Evolutionary conservation across 2,888 invertebrate species (phyloP), one percentile per base, ranked within the genome.

Genomic region (Chamaedrilus cognettii): DNA sequence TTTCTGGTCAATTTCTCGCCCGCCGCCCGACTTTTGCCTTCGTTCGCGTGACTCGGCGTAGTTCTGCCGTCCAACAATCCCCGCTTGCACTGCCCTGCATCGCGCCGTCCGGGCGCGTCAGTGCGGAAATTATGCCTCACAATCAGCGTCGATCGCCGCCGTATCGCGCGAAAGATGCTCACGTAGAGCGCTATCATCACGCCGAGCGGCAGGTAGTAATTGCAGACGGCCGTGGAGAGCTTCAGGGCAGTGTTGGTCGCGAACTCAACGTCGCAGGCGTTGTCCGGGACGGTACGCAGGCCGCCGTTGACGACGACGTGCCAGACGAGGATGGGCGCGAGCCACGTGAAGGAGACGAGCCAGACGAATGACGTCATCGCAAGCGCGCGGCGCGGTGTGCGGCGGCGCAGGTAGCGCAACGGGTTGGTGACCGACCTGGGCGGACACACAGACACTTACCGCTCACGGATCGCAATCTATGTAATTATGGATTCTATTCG

Each of bases 251-350:
- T 83, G 70, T 84, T 83, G 60, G 82, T 82, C 2, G 85, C 85
- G 73, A 86, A 86, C 73, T 86, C 86, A 0, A 86, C 86, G 67
- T 86, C 86, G 73, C 86, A 86, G 1, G 80, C 82, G 57, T 83
- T 73, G 1, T 75, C 70, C 0, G 78, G 77, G 49, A 79, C 76
- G 57, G 79, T 77, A 31, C 82, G 69, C 1, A 76, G 71, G 2
- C 83, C 83, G 1, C 72, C 73, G 66, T 79, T 76, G 35, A 78
- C 77, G 64, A 86, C 78, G 74, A 81, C 78, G 71, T 85, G 84
- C 86, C 86, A 86, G 26, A 84, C 83, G 2, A 84, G 78, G 64
- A 86, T 85, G 0, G 86, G 86, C 30, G 86, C 78, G 51, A 86
- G 79, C 86, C 86, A 86, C 51, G 85, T 74, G 2, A 82, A 79